Conservation (phyloP, 2,113 vertebrate species). For the Eurystomus gularis region DNA sequence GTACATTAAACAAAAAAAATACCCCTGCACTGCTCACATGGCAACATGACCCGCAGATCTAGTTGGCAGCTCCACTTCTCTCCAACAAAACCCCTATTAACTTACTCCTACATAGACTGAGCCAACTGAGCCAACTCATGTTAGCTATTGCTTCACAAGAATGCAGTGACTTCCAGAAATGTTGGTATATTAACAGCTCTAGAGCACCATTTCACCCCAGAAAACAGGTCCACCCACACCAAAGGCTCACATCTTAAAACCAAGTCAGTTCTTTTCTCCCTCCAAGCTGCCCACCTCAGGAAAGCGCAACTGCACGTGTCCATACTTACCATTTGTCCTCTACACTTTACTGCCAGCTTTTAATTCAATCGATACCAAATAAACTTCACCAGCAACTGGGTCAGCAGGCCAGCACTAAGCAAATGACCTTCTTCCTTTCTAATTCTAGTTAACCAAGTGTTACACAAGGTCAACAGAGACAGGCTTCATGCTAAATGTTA, state of each 20-base stretch:
- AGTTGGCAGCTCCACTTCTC: constrained; percentile 19
- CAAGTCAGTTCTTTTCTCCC: neutral
- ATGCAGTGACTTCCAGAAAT: neutral
- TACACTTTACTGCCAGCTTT: neutral
- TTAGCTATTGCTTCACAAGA: neutral
- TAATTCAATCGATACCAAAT: neutral
- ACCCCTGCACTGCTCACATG: neutral
- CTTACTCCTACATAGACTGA: neutral
- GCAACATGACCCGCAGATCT: constrained; percentile 2
- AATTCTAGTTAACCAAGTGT: neutral
- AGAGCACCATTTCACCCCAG: neutral
- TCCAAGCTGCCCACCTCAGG: neutral
- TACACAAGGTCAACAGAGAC: neutral
- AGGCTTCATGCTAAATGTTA: neutral
- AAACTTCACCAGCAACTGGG: neutral
- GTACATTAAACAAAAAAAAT: neutral
- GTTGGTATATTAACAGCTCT: neutral
- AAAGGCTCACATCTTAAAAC: neutral
- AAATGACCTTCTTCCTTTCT: constrained; percentile 3
- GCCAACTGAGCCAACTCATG: neutral
- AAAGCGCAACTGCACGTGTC: fast-evolving
- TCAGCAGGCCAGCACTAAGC: neutral
- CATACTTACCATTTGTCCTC: neutral
- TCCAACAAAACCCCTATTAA: neutral
- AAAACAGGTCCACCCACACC: neutral